Conservation (phyloP, 1,140 invertebrate species). For the Caenorhabditis inopinata region DNA sequence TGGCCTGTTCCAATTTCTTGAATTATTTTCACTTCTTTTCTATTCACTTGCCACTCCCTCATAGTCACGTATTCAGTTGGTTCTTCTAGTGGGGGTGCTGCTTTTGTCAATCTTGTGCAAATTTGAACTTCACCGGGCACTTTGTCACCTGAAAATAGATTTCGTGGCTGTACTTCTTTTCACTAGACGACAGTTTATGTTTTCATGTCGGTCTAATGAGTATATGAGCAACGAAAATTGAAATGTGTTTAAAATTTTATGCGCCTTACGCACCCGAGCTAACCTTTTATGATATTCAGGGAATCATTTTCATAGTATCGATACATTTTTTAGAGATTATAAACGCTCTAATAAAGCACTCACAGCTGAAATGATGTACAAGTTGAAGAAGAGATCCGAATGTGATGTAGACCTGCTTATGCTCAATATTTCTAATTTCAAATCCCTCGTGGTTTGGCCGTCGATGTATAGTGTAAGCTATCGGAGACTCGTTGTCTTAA, state of each 20-base stretch:
- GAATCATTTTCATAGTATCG: too few relatives aligned
- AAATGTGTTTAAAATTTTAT: too few relatives aligned
- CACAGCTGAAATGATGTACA: constrained; percentile 13
- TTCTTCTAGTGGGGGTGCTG: background rate
- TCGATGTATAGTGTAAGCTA: background rate
- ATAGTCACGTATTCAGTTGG: background rate
- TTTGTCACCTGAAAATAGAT: background rate
- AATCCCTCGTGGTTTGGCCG: background rate
- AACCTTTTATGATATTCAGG: too few relatives aligned
- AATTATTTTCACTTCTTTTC: constrained; percentile 4
- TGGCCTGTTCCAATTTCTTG: background rate
- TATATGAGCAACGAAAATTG: too few relatives aligned
- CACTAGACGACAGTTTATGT: too few relatives aligned
- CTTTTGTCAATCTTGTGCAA: background rate
- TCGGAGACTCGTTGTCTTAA: background rate
- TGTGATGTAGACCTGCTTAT: background rate
- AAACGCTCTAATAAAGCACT: background rate
- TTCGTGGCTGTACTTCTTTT: too few relatives aligned
- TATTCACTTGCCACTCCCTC: constrained; percentile 1
- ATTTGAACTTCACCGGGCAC: constrained; percentile 11
- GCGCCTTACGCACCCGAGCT: too few relatives aligned
- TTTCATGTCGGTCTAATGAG: too few relatives aligned
- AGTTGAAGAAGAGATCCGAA: background rate
- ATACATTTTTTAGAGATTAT: too few relatives aligned
- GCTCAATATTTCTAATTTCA: background rate